phyloP scores from a whole-genome alignment of 2,797 vertebrate genomes.

The Pogoniulus pusillus region DNA sequence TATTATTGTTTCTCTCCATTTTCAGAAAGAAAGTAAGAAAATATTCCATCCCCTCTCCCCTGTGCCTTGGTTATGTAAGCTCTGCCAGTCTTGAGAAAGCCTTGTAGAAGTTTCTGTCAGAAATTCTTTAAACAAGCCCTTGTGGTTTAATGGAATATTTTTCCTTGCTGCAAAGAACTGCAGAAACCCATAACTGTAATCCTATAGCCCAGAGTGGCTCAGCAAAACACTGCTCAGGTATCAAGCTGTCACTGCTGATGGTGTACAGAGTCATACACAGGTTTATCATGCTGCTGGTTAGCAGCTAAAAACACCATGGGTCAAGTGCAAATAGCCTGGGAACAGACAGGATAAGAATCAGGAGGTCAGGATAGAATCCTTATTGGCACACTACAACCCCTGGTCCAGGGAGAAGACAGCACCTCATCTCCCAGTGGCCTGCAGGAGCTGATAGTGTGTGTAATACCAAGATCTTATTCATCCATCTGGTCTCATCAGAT shows the following conservation, averaged over 20 bases:
- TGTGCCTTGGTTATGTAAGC: background rate
- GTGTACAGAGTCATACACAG: accelerated
- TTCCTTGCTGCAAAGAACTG: background rate
- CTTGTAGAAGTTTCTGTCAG: background rate
- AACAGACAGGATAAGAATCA: background rate
- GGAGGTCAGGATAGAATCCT: background rate
- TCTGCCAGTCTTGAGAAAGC: background rate
- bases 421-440: background rate
- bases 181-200: background rate
- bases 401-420: background rate
- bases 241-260: background rate
- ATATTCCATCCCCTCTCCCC: background rate
- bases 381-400: background rate
- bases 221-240: background rate
- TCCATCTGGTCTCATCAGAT: background rate
- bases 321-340: accelerated
- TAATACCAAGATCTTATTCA: background rate
- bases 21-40: background rate
- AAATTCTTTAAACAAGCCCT: background rate
- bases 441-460: accelerated
- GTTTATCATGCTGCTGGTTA: accelerated
- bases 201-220: background rate
- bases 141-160: background rate
- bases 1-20: background rate
- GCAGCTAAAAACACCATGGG: background rate